phyloP scores from a whole-genome alignment of 1,140 invertebrate species.

The Andricus grossulariae region DNA sequence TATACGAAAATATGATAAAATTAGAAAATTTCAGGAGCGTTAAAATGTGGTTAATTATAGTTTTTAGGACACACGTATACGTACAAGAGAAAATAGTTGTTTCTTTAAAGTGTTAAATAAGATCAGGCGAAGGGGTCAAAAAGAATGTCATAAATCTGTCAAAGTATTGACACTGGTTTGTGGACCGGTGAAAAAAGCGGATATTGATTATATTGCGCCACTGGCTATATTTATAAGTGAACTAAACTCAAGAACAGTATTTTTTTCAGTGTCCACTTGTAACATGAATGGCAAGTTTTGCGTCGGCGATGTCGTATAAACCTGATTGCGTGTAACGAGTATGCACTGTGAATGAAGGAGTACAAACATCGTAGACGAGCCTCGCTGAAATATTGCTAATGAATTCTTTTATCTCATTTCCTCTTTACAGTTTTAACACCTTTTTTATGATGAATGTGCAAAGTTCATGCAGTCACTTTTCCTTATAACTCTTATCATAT shows the following conservation, averaged over 20 bases:
- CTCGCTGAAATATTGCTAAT: slow-evolving; percentile 3
- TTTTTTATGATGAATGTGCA: neutral
- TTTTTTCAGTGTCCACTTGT: neutral
- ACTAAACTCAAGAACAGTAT: neutral
- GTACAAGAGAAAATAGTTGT: neutral
- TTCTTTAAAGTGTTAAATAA: neutral
- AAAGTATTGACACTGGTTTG: neutral
- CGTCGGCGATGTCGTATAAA: slow-evolving; percentile 27
- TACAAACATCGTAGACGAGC: neutral
- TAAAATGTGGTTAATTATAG: too few species aligned
- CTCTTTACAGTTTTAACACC: neutral
- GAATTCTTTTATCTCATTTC: neutral
- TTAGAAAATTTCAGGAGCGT: too few species aligned
- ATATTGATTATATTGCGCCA: slow-evolving; percentile 23
- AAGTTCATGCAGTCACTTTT: too few species aligned
- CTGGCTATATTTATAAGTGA: slow-evolving; percentile 19
- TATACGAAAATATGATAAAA: too few species aligned
- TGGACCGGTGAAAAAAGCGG: slow-evolving; percentile 13
- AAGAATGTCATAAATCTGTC: slow-evolving; percentile 17
- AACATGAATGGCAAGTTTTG: slow-evolving; percentile 29
- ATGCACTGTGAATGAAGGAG: neutral
- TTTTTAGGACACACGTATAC: too few species aligned
- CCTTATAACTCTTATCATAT: too few species aligned
- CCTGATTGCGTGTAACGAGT: neutral
- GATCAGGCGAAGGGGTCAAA: neutral